Conservation (phyloP, 2,113 vertebrate species). For the Sceloporus undulatus region DNA sequence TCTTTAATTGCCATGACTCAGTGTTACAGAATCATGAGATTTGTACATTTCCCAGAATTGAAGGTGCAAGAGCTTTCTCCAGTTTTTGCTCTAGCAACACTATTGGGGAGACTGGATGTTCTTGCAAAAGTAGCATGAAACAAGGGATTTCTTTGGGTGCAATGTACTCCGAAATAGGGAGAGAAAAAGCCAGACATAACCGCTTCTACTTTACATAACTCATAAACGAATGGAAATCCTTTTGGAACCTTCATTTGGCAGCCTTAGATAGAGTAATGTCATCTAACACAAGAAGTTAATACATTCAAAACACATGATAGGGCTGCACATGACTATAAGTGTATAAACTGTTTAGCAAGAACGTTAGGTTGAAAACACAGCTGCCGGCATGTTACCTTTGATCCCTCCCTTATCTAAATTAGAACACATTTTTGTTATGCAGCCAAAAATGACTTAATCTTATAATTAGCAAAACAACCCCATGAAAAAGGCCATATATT, state of each 20-base stretch:
- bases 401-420: rapidly evolving
- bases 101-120: neutral
- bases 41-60: too few species aligned
- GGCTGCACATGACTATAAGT: rapidly evolving
- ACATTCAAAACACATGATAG: neutral
- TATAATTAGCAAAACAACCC: neutral
- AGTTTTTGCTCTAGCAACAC: neutral
- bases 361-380: rapidly evolving
- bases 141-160: neutral
- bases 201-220: neutral
- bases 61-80: too few species aligned
- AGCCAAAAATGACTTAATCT: neutral
- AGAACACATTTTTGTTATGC: rapidly evolving
- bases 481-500: neutral
- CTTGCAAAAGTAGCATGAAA: neutral
- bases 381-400: neutral
- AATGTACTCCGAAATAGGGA: neutral
- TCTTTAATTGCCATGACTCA: too few species aligned
- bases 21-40: too few species aligned
- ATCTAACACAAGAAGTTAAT: neutral
- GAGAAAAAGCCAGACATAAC: neutral
- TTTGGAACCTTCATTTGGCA: neutral
- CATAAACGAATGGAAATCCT: neutral
- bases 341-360: rapidly evolving
- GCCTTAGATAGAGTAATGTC: neutral